These are phyloP conservation scores for Crenuchus spilurus DNA, from an alignment of 2,797 vertebrate species.

Conservation along the genomic window DNA sequence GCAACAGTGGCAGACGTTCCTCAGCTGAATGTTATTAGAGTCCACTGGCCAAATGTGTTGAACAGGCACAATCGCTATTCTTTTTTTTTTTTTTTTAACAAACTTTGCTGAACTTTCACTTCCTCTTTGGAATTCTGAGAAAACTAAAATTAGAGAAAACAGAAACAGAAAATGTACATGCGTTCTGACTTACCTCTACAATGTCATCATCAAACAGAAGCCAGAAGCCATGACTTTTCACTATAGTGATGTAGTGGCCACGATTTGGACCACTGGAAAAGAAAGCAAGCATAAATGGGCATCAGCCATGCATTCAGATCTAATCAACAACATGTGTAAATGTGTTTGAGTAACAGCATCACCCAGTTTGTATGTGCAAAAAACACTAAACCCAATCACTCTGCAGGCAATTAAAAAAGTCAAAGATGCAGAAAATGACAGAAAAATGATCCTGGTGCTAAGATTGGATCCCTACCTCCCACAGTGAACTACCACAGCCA, in stretches of 20 bases:
- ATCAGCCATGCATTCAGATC: not conserved
- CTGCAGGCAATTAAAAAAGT: no score
- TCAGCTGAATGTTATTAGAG: not conserved
- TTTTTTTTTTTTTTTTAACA: not conserved
- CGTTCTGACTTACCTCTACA: conserved; percentile 81
- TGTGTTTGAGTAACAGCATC: no score
- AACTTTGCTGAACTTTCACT: not conserved
- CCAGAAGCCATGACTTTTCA: conserved; percentile 94
- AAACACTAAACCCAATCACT: not conserved
- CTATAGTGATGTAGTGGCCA: conserved; percentile 93
- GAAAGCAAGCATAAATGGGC: not conserved
- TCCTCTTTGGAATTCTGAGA: conserved; percentile 19
- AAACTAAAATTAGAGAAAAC: not conserved
- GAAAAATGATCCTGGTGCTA: no score
- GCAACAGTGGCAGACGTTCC: not conserved
- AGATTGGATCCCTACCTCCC: conserved; percentile 77
- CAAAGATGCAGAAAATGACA: no score
- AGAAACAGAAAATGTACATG: not conserved
- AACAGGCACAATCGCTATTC: not conserved
- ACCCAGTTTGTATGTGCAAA: not conserved
- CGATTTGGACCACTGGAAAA: conserved; percentile 86
- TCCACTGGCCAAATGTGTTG: not conserved
- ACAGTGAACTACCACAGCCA: conserved; percentile 91
- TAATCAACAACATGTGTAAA: not conserved
- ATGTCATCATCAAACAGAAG: conserved; percentile 93